Conservation (phyloP, 2,797 vertebrate genomes). For the Apogon hyalosoma region DNA sequence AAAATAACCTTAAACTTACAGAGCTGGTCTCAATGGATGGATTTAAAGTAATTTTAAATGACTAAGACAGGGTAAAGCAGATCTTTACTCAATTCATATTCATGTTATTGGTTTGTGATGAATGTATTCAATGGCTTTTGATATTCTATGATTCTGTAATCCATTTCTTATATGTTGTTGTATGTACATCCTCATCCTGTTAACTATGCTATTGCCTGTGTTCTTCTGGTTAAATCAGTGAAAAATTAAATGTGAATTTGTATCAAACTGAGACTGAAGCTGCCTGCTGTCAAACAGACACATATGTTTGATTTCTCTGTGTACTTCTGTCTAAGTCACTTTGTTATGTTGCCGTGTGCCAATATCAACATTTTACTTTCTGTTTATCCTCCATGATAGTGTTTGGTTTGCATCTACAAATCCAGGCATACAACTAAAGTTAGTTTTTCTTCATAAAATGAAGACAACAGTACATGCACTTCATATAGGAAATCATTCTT, state of each 20-base stretch:
- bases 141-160: too few species aligned
- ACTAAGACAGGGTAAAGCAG: too few species aligned
- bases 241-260: constrained; percentile 45
- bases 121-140: too few species aligned
- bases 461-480: constrained; percentile 23
- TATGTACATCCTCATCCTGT: too few species aligned
- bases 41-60: too few species aligned
- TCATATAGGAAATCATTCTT: constrained; percentile 20
- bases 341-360: constrained; percentile 42
- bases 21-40: too few species aligned
- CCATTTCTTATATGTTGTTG: too few species aligned
- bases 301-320: constrained; percentile 39
- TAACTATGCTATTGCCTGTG: too few species aligned
- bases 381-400: constrained; percentile 24
- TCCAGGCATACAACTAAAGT: constrained; percentile 8
- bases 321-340: constrained; percentile 53
- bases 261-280: constrained; percentile 69
- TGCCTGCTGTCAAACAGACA: constrained; percentile 59
- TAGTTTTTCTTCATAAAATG: constrained; percentile 14
- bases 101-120: too few species aligned
- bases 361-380: constrained; percentile 33
- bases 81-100: too few species aligned
- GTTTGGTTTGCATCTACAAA: constrained; percentile 11
- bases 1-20: too few species aligned
- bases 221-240: too few species aligned